Conservation (phyloP, 2,113 vertebrate species). For the Zosterops japonicus region DNA sequence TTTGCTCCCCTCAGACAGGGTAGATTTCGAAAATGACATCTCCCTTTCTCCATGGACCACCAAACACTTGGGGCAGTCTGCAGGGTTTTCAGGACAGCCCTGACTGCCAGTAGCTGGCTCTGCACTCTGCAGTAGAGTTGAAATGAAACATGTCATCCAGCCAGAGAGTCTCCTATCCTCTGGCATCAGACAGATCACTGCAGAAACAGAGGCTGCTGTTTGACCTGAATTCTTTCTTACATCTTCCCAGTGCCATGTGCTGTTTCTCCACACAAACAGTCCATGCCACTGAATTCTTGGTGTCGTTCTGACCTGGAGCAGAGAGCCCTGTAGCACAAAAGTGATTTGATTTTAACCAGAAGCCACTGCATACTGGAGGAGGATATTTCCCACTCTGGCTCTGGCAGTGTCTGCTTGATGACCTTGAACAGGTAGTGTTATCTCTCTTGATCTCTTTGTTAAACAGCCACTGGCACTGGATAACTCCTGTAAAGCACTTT, state of each 20-base stretch:
- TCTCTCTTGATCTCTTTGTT: neutral
- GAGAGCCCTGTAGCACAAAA: neutral
- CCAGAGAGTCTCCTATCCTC: neutral
- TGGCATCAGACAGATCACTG: neutral
- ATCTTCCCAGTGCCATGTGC: neutral
- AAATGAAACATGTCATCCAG: neutral
- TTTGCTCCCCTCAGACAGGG: neutral
- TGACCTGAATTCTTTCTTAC: neutral
- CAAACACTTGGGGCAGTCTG: neutral
- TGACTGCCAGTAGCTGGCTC: neutral
- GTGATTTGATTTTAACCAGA: slow-evolving; percentile 4
- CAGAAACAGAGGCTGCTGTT: neutral
- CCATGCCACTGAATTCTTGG: neutral
- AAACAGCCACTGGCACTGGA: neutral
- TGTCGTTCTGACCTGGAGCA: neutral
- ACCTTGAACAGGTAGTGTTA: slow-evolving; percentile 7
- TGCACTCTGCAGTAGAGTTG: neutral
- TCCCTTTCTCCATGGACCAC: neutral
- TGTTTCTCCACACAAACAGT: neutral
- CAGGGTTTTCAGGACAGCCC: neutral
- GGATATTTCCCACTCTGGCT: neutral
- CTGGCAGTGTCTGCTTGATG: neutral
- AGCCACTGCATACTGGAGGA: neutral
- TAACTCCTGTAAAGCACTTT: neutral
- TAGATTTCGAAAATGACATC: neutral